phyloP scores from a whole-genome alignment of 2,113 vertebrate species.

The Tachysurus fulvidraco region DNA sequence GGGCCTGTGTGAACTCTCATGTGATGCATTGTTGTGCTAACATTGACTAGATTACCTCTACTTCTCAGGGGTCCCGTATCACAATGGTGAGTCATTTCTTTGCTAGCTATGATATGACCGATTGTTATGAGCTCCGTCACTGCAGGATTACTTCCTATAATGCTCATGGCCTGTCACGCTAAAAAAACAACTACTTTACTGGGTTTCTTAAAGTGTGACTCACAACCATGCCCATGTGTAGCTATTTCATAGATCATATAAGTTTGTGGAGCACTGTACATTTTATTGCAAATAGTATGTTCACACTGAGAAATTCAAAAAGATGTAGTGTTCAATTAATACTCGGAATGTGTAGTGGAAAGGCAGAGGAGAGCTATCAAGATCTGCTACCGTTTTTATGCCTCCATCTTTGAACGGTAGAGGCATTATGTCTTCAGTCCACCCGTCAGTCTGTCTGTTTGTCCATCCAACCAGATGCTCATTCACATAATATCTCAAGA shows the following conservation, averaged over 20 bases:
- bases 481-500: neutral
- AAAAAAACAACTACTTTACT: neutral
- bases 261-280: neutral
- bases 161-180: slow-evolving; percentile 11
- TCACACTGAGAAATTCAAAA: neutral
- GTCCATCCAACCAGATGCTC: neutral
- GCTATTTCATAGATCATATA: neutral
- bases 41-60: slow-evolving; percentile 27
- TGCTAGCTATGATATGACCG: slow-evolving; percentile 21
- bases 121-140: slow-evolving; percentile 24
- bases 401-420: neutral
- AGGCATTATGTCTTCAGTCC: neutral
- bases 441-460: neutral
- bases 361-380: neutral
- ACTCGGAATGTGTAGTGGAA: neutral
- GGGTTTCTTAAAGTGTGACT: slow-evolving; percentile 3
- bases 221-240: neutral
- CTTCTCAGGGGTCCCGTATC: slow-evolving; percentile 21
- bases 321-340: neutral
- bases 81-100: slow-evolving; percentile 30
- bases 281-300: neutral
- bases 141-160: slow-evolving; percentile 11
- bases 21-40: slow-evolving; percentile 30
- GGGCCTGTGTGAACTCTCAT: slow-evolving; percentile 1
- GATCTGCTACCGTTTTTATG: neutral